Conservation (phyloP, 2,888 invertebrate species). For the Hipparchia sbordonii region DNA sequence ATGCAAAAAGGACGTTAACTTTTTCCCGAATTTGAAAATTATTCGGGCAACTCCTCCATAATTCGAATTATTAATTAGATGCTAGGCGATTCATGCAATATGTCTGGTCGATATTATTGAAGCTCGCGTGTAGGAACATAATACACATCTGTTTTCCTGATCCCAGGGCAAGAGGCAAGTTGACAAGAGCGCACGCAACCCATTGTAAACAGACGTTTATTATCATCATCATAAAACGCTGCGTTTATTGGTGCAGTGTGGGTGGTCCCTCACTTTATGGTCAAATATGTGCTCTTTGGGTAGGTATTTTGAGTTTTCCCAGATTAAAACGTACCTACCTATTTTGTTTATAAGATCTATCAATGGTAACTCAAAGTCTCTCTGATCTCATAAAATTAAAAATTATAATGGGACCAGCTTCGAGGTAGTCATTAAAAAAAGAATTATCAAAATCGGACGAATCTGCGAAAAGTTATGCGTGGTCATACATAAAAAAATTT, state of each 20-base stretch:
- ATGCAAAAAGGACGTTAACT: too few species aligned
- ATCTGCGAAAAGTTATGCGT: too few species aligned
- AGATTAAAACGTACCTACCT: not conserved
- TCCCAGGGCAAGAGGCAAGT: conserved; percentile 38
- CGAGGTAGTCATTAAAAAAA: too few species aligned
- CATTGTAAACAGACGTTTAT: conserved; percentile 73
- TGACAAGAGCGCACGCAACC: conserved; percentile 56
- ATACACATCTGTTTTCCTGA: conserved; percentile 27
- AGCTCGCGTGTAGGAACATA: not conserved
- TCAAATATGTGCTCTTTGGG: conserved; percentile 45
- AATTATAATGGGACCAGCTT: too few species aligned
- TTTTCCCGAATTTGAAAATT: too few species aligned
- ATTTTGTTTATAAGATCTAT: conserved; percentile 17
- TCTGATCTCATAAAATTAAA: too few species aligned
- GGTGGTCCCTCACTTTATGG: conserved; percentile 71
- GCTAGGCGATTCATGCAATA: not conserved
- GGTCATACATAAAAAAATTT: too few species aligned
- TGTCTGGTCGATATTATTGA: not conserved
- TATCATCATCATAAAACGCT: conserved; percentile 71
- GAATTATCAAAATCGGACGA: too few species aligned
- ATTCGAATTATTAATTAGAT: too few species aligned
- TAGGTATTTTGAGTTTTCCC: conserved; percentile 22
- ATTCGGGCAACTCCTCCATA: too few species aligned
- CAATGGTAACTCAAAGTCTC: conserved; percentile 10
- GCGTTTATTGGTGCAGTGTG: conserved; percentile 72